Base-by-base conservation (phyloP, 2,797 vertebrate species). In the Huso huso region DNA sequence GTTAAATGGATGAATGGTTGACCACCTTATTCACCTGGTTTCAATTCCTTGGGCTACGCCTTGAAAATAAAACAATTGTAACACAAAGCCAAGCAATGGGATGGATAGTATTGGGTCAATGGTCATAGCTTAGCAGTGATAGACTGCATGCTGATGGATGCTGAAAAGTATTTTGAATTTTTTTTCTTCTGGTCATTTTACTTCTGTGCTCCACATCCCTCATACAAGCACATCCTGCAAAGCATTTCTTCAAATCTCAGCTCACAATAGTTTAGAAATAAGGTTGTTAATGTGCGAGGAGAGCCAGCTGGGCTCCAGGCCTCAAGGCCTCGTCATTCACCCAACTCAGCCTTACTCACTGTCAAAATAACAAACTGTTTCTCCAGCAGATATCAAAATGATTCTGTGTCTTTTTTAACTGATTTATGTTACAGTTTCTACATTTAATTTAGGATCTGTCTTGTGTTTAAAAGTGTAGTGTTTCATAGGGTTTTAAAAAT, bases 401-500 rank as follows among this genome's bases (percentile, higher is more conserved):
- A 51, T 59, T 59, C 51, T 61, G 48, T 62, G 10, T 50, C 57
- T 37, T 51, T 51, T 69, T 12, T 68, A 6, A 18, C 37, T 62
- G 49, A 12, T 18, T 8, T 51, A 15, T 48, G 37, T 15, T 49
- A 58, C 53, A 59, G 49, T 67, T 48, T 67, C 58, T 37, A 15
- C 49, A 59, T 7, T 58, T 60, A 59, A 48, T 48, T 59, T 58
- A 66, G 60, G 48, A 58, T 13, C n/a, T 49, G 53, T 52, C 37
- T 51, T 51, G 51, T 68, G 62, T 37, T 57, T 63, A 69, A 69
- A 79, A 76, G 74, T 80, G 77, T 74, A 78, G 66, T 11, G 51
- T 76, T 81, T 82, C 80, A 72, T 81, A 76, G 81, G 80, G 77
- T 7, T 13, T 13, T 60, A 9, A 15, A 74, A 68, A 73, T 37